Evolutionary conservation across 2,113 vertebrate species (phyloP).

Genomic region (Antigone vipio): DNA sequence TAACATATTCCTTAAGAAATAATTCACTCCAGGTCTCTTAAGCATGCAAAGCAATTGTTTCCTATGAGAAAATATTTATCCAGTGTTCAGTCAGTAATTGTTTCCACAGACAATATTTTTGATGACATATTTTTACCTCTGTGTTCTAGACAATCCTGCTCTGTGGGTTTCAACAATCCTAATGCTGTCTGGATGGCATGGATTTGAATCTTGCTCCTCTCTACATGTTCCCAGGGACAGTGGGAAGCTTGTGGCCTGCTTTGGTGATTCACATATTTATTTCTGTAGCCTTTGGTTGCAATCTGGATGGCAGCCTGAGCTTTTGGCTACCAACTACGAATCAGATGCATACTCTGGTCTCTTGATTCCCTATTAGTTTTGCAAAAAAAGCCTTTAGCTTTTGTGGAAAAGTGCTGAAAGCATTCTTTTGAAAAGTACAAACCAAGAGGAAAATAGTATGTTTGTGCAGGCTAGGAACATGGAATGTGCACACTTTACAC

Average conservation of each 20-base stretch:
- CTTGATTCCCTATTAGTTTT: background rate
- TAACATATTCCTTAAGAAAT: accelerated
- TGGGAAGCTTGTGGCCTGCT: background rate
- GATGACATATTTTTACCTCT: background rate
- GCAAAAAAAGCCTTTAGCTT: background rate
- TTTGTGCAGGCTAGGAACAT: background rate
- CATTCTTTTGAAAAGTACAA: background rate
- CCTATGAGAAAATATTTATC: background rate
- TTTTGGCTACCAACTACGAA: background rate
- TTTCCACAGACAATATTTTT: accelerated
- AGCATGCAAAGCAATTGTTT: background rate
- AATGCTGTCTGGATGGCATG: background rate
- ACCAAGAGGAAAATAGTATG: background rate
- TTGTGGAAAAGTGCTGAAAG: slow-evolving; percentile 1
- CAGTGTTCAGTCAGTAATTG: background rate
- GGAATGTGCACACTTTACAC: background rate
- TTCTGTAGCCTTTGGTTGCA: background rate
- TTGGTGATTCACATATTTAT: background rate
- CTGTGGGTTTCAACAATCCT: background rate
- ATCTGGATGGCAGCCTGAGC: background rate
- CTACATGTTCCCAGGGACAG: background rate
- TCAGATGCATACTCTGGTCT: background rate
- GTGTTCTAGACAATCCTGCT: background rate
- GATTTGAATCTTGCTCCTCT: background rate
- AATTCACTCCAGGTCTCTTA: background rate